Evolutionary conservation across 1,140 invertebrate species (phyloP), one percentile per base, ranked within the genome.

Genomic region (Trichonephila inaurata): DNA sequence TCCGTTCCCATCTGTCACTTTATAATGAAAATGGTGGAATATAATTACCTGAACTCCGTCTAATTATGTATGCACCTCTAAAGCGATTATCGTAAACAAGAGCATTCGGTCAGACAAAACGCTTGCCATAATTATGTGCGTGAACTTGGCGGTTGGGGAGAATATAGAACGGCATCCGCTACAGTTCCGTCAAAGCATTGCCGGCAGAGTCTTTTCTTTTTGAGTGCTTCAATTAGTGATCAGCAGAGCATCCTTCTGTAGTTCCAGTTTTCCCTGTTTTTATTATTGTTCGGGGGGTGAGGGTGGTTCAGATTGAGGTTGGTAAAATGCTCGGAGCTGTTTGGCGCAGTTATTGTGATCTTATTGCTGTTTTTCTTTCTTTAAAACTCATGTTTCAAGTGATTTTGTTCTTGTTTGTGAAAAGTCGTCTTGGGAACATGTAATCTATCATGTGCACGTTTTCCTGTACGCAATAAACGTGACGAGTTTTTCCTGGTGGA

Each of bases 71-170:
- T 77, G 72, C 72, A 33, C 72, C 14, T 77, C 12, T 40, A 16
- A 40, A 33, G 72, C 72, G 72, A 77, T 77, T 77, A 77, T 77
- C 72, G 72, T 77, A 77, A 77, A 77, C 72, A 77, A 40, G 72
- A 77, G 72, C 72, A 77, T 33, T 77, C 72, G 72, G 72, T 77
- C 72, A 77, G 72, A 77, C 16, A 18, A 18, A 19, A 77, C 28
- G 72, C 72, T 16, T 40, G 72, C 28, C 62, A 12, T 77, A 40
- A 77, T 77, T 77, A 77, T 19, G 16, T 77, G 72, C 72, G 28
- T 77, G 72, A 77, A 77, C 72, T 77, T 77, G 69, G 18, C 72
- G 72, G 72, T 33, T 77, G 16, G 2, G 72, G 14, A 51, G 10
- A 77, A 77, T 77, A 77, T 77, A 8, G 72, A 77, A 40, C 72